Evolutionary conservation across 2,113 vertebrate species (phyloP), one percentile per base, ranked within the genome.

Genomic region (Alligator sinensis): DNA sequence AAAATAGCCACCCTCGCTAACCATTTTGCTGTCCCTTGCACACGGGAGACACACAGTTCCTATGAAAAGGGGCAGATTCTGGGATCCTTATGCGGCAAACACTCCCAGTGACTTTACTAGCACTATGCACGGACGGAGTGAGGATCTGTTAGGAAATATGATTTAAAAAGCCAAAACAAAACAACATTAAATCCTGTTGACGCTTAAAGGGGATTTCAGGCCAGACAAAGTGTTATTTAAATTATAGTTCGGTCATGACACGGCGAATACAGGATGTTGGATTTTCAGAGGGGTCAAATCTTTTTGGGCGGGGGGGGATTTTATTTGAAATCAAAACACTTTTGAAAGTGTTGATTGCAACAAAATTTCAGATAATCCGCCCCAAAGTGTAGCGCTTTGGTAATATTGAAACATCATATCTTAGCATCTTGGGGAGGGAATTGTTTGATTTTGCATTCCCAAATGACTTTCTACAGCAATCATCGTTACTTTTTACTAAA

Each of bases 151-250:
- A 83, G 59, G 83, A 84, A 82, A 12, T 60, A 8, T 58, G 54
- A 81, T 58, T 58, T 82, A 72, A 86, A 92, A 85, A 59, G 38
- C 89, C 18, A 18, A 64, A 61, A 68, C 8, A n/a, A n/a, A n/a
- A 18, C 16, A 68, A 28, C 47, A 79, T 94, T 38, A 92, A 90
- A 89, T 34, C 72, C 63, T 91, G 88, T 77, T 92, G 91, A 88
- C 78, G 85, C 94, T 83, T 92, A 80, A 89, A 83, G 16, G 27
- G 63, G 74, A 87, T 87, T 95, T 91, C 80, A 2, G 1, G 70
- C 47, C 83, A 57, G 12, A 38, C 38, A 94, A 85, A 76, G 77
- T 74, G 7, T 24, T 17, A 66, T 47, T 30, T 66, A 66, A 83
- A 80, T 64, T 89, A 30, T 79, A 77, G 70, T 89, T 95, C 84